phyloP scores from a whole-genome alignment of 2,797 vertebrate genomes.

The Cygnus olor region DNA sequence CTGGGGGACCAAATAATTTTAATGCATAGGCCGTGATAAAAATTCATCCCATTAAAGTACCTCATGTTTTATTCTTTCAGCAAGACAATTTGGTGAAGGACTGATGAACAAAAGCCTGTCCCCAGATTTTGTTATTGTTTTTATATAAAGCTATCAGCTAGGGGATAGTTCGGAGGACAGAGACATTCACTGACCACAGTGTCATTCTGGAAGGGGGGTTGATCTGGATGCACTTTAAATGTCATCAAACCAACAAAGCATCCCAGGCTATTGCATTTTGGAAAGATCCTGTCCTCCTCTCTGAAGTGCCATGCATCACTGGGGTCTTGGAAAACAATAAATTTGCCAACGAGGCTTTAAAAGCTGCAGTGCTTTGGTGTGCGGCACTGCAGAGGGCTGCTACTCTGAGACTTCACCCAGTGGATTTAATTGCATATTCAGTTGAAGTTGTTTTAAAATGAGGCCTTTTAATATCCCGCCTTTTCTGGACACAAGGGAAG shows the following conservation, averaged over 20 bases:
- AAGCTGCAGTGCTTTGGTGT: neutral
- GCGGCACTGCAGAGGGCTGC: neutral
- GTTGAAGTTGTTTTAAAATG: neutral
- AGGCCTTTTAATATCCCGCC: neutral
- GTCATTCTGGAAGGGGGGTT: neutral
- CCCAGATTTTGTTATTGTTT: neutral
- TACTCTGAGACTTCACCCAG: neutral
- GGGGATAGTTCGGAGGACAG: neutral
- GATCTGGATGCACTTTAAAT: neutral
- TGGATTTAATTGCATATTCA: neutral
- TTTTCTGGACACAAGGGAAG: neutral
- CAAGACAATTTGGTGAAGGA: neutral
- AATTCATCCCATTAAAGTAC: neutral
- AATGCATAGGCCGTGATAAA: neutral
- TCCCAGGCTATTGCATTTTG: neutral
- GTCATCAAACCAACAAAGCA: neutral
- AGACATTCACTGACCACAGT: neutral
- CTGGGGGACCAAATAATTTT: neutral
- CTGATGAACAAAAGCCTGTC: neutral
- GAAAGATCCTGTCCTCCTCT: neutral
- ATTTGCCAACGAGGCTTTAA: neutral
- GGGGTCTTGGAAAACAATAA: neutral
- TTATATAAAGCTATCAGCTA: neutral
- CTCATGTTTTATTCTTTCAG: neutral
- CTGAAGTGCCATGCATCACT: neutral